Conservation (phyloP, 2,888 invertebrate genomes). For the Antheraea yamamai region DNA sequence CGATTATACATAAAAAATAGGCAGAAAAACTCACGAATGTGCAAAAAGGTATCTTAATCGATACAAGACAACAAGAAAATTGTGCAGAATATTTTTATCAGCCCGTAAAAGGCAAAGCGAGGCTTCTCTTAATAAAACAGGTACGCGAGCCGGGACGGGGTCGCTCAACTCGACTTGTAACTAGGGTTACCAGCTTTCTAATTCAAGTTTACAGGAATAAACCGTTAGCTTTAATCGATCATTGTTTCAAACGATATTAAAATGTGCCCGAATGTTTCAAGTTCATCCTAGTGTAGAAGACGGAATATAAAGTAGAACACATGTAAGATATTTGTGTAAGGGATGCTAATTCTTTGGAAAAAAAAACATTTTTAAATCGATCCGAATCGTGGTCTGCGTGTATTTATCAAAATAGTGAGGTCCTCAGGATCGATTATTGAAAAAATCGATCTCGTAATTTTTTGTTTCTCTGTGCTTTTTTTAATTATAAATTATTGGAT, state of each 20-base stretch:
- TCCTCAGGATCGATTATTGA: too few species aligned
- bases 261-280: neutral
- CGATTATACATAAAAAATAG: neutral
- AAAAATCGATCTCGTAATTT: too few species aligned
- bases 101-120: neutral
- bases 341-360: too few species aligned
- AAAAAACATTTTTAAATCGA: too few species aligned
- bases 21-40: neutral
- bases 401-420: too few species aligned
- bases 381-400: too few species aligned
- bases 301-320: too few species aligned
- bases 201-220: neutral
- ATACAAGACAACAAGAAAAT: neutral
- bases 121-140: neutral
- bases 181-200: slow-evolving; percentile 6
- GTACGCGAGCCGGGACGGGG: neutral
- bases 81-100: neutral
- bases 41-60: neutral
- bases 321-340: too few species aligned
- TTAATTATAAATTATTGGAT: too few species aligned
- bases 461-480: too few species aligned
- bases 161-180: neutral
- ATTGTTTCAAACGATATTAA: neutral
- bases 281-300: neutral
- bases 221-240: neutral